Base-by-base conservation (phyloP, 2,888 invertebrate species). In the Ennomos erosarius region DNA sequence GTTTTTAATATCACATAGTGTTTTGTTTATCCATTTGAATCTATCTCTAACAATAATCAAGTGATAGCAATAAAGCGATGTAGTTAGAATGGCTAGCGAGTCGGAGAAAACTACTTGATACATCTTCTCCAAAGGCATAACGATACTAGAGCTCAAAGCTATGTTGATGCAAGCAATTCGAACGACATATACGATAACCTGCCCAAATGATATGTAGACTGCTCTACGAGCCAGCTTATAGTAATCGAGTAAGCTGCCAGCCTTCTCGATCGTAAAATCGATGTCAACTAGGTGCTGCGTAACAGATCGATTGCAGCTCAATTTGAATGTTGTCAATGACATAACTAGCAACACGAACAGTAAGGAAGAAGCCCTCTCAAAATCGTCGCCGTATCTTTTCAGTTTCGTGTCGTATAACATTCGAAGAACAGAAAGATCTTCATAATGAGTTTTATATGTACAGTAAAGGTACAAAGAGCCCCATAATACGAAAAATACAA, bases 311-410 rank as follows among this genome's bases (percentile, higher is more conserved):
- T 78, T 71, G 2, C 73, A 69, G 54, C 76, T 78, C 34, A 83
- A 58, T 49, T 70, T 61, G 52, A 81, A 82, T 0, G 85, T 78
- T 47, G 83, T 63, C 59, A 85, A 81, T 78, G 81, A 81, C 73
- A 85, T 75, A 0, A 74, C 65, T 37, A 80, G 74, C 2, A 81
- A 5, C 9, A 80, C 76, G 40, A 76, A 85, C 0, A 74, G 0
- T 0, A 76, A 51, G 1, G 82, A 77, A 1, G 72, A 65, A 11
- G 78, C 60, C 55, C 78, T 77, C 61, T 87, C 86, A 33, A 77
- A 78, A 46, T 78, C 75, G 55, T 88, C 89, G 0, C 87, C 88
- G 53, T 87, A 89, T 9, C 80, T 76, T 58, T 78, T 73, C 13
- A 88, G 62, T 68, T 79, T 84, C 0, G 89, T 88, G 10, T 80